Base-by-base conservation (phyloP, 2,113 vertebrate genomes). In the Gymnobelideus leadbeateri region DNA sequence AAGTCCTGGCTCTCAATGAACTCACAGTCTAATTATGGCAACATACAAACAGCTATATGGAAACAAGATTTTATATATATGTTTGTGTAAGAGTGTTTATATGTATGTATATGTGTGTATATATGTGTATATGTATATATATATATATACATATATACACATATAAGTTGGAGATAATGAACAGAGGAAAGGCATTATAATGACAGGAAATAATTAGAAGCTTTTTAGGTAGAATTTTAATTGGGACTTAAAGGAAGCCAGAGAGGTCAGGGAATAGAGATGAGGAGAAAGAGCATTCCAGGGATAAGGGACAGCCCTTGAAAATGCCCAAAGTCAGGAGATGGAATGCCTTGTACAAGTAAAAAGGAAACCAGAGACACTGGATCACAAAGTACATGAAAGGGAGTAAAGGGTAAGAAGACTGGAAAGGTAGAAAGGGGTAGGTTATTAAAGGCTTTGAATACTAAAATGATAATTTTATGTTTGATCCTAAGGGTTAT, bases 1-100 rank as follows among this genome's bases (percentile, higher is more conserved):
- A 49, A 93, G 26, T 47, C 94, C n/a, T 61, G 93, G 0, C 28
- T 93, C n/a, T 94, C 24, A 54, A 94, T 91, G 61, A n/a, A 14
- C 49, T 96, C 57, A 84, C 68, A 68, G 61, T 68, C 31, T 68
- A 68, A 68, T 57, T 57, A 68, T 68, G 28, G 16, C 12, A 68
- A 37, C 31, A n/a, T n/a, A n/a, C 16, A 77, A n/a, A n/a, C 3
- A n/a, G n/a, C 5, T 31, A 12, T 31, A 28, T 61, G 11, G 1
- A 61, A 61, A 31, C 57, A 5, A 61, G 54, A 24, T 54, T 37
- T 14, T 31, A 37, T 37, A 14, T 4, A 12, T 31, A 61, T 3
- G 12, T 2, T 49, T 49, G 47, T 49, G 47, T 49, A 49, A 3
- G 47, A 49, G 47, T 49, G 47, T 49, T 49, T 49, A 49, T 49